These are phyloP conservation scores for Drosophila robusta DNA, from an alignment of 2,888 invertebrate species.

Conservation along the genomic window DNA sequence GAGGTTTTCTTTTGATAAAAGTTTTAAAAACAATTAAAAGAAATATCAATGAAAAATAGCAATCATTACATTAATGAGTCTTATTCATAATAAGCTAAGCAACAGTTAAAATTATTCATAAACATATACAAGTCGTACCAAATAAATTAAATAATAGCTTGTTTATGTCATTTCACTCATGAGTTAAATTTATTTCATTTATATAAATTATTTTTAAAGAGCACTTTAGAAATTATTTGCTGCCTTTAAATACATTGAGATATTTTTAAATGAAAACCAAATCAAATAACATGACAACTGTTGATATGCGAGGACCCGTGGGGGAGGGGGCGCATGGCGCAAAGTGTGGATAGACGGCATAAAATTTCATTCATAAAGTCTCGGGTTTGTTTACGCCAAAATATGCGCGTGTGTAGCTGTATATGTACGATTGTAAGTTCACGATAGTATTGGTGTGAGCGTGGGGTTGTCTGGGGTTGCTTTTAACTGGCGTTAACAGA, in stretches of 20 bases:
- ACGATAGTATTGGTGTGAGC: slow-evolving; percentile 9
- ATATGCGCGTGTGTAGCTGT: slow-evolving; percentile 1
- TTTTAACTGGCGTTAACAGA: slow-evolving; percentile 28
- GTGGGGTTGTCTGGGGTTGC: slow-evolving; percentile 35
- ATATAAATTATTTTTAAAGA: slow-evolving; percentile 1
- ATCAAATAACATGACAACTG: slow-evolving; percentile 67
- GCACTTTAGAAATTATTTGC: slow-evolving; percentile 4
- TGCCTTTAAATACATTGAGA: slow-evolving; percentile 1
- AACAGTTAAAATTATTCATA: background rate
- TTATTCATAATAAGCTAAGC: too few relatives aligned
- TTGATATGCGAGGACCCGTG: slow-evolving; percentile 54
- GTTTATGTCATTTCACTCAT: background rate
- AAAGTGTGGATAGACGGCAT: slow-evolving; percentile 11
- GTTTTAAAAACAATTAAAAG: too few relatives aligned
- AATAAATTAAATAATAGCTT: too few relatives aligned
- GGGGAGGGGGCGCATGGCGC: slow-evolving; percentile 13
- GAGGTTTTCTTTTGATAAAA: too few relatives aligned
- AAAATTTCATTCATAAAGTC: slow-evolving; percentile 67
- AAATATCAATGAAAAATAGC: too few relatives aligned
- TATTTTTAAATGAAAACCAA: slow-evolving; percentile 24
- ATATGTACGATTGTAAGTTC: background rate
- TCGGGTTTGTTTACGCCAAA: slow-evolving; percentile 25
- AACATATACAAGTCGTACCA: too few relatives aligned
- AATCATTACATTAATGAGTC: too few relatives aligned
- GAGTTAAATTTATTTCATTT: background rate